Base-by-base conservation (phyloP, 2,113 vertebrate genomes). In the Xenus cinereus region DNA sequence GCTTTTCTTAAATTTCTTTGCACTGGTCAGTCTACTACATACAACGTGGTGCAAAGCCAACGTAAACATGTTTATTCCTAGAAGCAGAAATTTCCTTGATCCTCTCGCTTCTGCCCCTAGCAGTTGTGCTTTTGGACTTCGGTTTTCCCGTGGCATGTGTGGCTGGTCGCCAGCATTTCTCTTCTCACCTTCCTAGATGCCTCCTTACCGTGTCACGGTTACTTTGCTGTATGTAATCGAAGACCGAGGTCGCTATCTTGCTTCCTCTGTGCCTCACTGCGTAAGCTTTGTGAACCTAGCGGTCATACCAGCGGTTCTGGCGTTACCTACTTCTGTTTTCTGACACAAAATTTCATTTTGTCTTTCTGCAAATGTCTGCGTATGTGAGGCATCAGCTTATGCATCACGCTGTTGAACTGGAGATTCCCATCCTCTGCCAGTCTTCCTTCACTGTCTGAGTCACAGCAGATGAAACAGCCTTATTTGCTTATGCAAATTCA, bases 231-330 rank as follows among this genome's bases (percentile, higher is more conserved):
- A 8, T 10, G 10, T 15, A 12, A 41, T n/a, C 16, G 24, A 30
- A 39, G 46, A 8, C 66, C 20, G 1, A 14, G 30, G 24, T 14
- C 1, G 0, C 48, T 23, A 7, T 39, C 54, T 48, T 35, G 19
- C 39, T 82, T 60, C 50, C 24, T 23, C n/a, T 20, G 4, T n/a
- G n/a, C 39, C 77, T 82, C 7, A 0, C 20, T 68, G 53, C 12
- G 10, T 35, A 24, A 56, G 39, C 35, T 43, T 43, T 43, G 1
- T 8, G 54, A 37, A 59, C 9, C 50, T 12, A 14, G 13, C 43
- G 91, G 74, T 43, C 32, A 9, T 14, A 20, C 24, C 59, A 32
- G 72, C 39, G 10, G 35, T 43, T 62, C 46, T 32, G 53, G 12
- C 45, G 41, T 68, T 62, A 4, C 53, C 53, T 43, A 13, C 15